Evolutionary conservation across 2,113 vertebrate species (phyloP).

Genomic region (Eurystomus gularis): DNA sequence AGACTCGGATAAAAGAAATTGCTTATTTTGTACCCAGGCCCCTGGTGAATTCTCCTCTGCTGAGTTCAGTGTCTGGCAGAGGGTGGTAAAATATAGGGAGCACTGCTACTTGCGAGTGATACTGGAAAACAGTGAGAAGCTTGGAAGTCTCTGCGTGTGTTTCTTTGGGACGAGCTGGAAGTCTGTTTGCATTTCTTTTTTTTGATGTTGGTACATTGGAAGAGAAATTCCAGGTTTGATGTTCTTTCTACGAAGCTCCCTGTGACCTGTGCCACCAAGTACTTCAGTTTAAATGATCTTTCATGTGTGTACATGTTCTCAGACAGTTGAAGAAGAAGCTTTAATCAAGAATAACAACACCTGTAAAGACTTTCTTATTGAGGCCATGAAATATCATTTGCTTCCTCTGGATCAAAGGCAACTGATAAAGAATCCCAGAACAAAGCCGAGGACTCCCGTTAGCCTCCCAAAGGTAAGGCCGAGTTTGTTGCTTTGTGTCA

Average conservation of each 20-base stretch:
- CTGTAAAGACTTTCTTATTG: slow-evolving; percentile 97
- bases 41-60: background rate
- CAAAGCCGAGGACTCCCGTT: slow-evolving; percentile 90
- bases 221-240: background rate
- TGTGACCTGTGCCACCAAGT: background rate
- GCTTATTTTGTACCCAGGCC: background rate
- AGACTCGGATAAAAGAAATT: background rate
- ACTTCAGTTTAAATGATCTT: background rate
- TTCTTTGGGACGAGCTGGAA: background rate
- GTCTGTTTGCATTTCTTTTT: background rate
- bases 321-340: slow-evolving; percentile 96
- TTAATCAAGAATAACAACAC: slow-evolving; percentile 98
- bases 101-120: background rate
- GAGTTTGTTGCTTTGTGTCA: rapidly evolving
- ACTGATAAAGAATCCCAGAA: slow-evolving; percentile 93
- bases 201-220: background rate
- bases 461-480: slow-evolving; percentile 88
- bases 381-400: slow-evolving; percentile 97
- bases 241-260: background rate
- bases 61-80: background rate
- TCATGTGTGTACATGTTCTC: background rate
- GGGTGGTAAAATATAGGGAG: background rate
- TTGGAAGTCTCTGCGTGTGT: background rate
- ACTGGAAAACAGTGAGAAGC: background rate
- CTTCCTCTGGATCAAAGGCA: slow-evolving; percentile 94